Conservation (phyloP, 2,797 vertebrate species). For the Gallinago stenura region DNA sequence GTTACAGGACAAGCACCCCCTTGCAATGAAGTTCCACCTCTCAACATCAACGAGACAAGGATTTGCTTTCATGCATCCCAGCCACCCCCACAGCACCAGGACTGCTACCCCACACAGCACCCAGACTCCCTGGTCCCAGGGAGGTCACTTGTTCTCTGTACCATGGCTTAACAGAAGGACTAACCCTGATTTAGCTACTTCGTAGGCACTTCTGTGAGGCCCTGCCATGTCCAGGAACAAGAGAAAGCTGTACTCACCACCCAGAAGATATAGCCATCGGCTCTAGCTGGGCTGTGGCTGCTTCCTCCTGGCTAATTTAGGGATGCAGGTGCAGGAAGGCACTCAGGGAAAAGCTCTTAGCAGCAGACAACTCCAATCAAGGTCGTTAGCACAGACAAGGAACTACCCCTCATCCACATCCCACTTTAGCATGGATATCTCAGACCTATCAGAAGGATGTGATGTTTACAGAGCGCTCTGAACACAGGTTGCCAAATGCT, state of each 20-base stretch:
- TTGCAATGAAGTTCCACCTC: background rate
- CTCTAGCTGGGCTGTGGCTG: background rate
- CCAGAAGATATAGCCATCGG: background rate
- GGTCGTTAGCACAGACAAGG: background rate
- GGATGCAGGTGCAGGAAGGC: background rate
- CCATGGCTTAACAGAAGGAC: background rate
- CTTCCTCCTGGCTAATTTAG: background rate
- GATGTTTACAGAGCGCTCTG: background rate
- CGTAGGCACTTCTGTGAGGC: background rate
- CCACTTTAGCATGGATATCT: fast-evolving
- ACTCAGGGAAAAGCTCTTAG: background rate
- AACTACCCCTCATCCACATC: background rate
- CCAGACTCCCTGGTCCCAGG: background rate
- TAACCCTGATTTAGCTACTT: background rate
- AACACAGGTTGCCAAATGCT: background rate
- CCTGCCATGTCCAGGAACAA: background rate
- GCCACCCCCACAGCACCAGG: background rate
- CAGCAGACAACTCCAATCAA: background rate
- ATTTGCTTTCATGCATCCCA: background rate
- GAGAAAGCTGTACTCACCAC: background rate
- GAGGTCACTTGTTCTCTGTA: background rate
- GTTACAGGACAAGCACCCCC: background rate
- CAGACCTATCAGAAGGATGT: background rate
- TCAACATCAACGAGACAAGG: background rate
- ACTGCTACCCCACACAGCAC: fast-evolving